phyloP scores from a whole-genome alignment of 92 coral and sea anemone species.

The Epizoanthus illoricatus region DNA sequence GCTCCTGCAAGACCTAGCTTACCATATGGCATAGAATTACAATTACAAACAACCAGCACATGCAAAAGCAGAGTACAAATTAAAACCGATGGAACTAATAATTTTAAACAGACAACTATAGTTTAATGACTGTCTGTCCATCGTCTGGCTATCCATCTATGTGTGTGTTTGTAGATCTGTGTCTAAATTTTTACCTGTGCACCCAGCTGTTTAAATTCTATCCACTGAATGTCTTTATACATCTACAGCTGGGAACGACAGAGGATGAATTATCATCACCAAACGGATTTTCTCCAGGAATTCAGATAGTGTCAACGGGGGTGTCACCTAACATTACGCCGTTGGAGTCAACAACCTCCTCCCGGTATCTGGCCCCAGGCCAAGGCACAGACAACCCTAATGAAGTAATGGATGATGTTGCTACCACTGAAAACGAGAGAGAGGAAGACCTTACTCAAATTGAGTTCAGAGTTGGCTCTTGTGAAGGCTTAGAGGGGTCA shows the following conservation, averaged over 20 bases:
- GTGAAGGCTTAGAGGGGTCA: constrained; percentile 8
- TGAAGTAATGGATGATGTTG: constrained; percentile 15
- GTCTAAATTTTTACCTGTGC: neutral
- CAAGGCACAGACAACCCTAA: constrained; percentile 11
- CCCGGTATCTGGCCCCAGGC: constrained; percentile 50
- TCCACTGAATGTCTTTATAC: neutral
- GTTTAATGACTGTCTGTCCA: too few species aligned
- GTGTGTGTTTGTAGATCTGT: too few species aligned
- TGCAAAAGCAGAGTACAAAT: too few species aligned
- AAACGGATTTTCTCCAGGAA: constrained; percentile 16
- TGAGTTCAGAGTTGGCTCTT: neutral
- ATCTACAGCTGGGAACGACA: constrained; percentile 23
- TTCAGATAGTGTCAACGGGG: constrained; percentile 27
- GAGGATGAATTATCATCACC: constrained; percentile 30
- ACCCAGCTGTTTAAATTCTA: neutral
- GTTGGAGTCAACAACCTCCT: constrained; percentile 48
- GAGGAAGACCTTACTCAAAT: neutral
- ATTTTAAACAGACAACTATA: too few species aligned
- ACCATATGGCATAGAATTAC: too few species aligned
- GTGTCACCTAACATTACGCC: constrained; percentile 54
- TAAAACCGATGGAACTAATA: too few species aligned
- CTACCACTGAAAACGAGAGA: constrained; percentile 16
- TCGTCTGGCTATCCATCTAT: too few species aligned
- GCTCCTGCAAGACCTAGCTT: too few species aligned
- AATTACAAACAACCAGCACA: too few species aligned